phyloP scores from a whole-genome alignment of 2,888 invertebrate species.

The Drosophila limbata region DNA sequence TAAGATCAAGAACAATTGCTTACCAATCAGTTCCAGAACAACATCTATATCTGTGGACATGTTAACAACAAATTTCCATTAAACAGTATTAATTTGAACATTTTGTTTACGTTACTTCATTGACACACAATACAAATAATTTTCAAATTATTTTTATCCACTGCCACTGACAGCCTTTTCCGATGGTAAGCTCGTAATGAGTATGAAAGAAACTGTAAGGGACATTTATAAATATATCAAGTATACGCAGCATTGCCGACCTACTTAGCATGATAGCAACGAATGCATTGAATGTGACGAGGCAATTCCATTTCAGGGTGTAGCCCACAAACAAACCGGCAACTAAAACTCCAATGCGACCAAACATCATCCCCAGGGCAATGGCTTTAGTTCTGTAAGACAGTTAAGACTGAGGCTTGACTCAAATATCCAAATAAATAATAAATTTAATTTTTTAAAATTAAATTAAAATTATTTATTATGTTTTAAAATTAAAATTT shows the following conservation, averaged over 20 bases:
- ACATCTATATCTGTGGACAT: constrained; percentile 21
- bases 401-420: no score
- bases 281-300: constrained; percentile 33
- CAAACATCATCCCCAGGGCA: constrained; percentile 28
- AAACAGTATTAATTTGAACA: background rate
- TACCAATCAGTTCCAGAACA: constrained; percentile 36
- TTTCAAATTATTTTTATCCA: background rate
- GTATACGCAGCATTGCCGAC: background rate
- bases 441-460: no score
- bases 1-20: background rate
- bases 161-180: background rate
- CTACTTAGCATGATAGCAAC: constrained; percentile 19
- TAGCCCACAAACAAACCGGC: constrained; percentile 32
- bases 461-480: no score
- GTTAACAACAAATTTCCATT: background rate
- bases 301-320: constrained; percentile 23
- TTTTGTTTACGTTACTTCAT: background rate
- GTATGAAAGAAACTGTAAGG: constrained; percentile 3
- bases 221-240: background rate
- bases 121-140: constrained; percentile 21
- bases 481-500: no score
- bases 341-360: constrained; percentile 30
- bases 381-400: constrained; percentile 36
- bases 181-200: constrained; percentile 3
- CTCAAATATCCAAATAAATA: no score